Evolutionary conservation across 2,113 vertebrate genomes (phyloP).

Genomic region (Cheilinus undulatus): DNA sequence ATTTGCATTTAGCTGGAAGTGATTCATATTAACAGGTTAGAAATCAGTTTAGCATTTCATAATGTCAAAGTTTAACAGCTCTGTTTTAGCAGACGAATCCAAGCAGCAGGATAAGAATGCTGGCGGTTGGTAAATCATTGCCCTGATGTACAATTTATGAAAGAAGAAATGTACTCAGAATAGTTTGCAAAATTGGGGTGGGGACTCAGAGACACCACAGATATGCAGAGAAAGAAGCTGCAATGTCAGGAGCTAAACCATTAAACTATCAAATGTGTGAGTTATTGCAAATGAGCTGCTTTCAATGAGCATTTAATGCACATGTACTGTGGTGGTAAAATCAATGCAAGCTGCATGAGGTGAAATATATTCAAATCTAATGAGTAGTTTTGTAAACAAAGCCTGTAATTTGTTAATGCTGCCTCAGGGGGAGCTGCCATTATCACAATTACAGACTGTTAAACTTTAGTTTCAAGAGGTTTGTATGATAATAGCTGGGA

Average conservation of each 20-base stretch:
- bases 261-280: neutral
- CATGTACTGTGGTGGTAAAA: neutral
- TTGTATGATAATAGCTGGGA: neutral
- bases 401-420: neutral
- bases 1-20: neutral
- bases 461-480: conserved; percentile 17
- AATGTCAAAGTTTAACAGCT: neutral
- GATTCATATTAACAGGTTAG: neutral
- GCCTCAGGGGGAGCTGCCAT: conserved; percentile 13
- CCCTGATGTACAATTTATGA: neutral
- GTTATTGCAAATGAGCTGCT: conserved; percentile 8
- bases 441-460: conserved; percentile 35
- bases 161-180: neutral
- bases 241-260: conserved; percentile 1
- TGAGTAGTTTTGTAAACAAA: conserved; percentile 25
- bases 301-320: neutral
- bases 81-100: neutral
- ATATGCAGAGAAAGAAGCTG: neutral
- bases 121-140: neutral
- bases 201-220: too few species aligned
- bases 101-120: neutral
- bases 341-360: neutral
- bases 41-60: neutral
- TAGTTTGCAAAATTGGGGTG: too few species aligned
- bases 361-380: conserved; percentile 10